Evolutionary conservation across 2,113 vertebrate species (phyloP).

Genomic region (Syngnathus floridae): DNA sequence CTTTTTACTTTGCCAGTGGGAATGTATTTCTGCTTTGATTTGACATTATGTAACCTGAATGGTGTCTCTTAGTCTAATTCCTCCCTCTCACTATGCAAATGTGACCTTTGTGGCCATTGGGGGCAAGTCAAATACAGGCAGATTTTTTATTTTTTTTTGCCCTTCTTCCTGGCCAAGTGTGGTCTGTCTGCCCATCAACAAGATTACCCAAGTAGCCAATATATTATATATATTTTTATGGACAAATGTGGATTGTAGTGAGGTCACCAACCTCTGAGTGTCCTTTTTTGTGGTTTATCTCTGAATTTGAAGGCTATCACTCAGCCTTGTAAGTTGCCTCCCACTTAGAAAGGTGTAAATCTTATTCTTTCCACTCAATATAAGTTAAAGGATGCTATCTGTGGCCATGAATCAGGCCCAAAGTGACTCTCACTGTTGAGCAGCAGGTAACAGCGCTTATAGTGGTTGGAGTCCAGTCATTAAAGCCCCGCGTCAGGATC

Average conservation of each 20-base stretch:
- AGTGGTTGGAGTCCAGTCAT: slow-evolving; percentile 27
- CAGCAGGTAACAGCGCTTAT: slow-evolving; percentile 22
- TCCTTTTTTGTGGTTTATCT: slow-evolving; percentile 2
- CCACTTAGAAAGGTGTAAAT: slow-evolving; percentile 6
- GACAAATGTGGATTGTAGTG: neutral
- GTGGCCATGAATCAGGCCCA: slow-evolving; percentile 13
- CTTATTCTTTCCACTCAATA: slow-evolving; percentile 10
- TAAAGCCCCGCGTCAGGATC: slow-evolving; percentile 35
- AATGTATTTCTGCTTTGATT: slow-evolving; percentile 26
- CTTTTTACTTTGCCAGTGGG: slow-evolving; percentile 32
- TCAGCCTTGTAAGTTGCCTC: slow-evolving; percentile 16
- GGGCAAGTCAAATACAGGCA: too few species aligned
- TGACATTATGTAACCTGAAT: slow-evolving; percentile 27
- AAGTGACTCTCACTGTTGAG: slow-evolving; percentile 31
- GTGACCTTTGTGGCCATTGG: too few species aligned
- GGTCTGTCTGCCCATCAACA: neutral
- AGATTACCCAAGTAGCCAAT: neutral
- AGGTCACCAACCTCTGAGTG: neutral
- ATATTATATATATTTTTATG: slow-evolving; percentile 5
- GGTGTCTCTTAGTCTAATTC: neutral
- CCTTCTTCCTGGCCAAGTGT: slow-evolving; percentile 25
- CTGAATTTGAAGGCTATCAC: slow-evolving; percentile 35
- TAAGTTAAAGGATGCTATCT: slow-evolving; percentile 9
- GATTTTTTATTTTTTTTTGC: slow-evolving; percentile 47
- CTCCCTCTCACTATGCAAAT: neutral